These are phyloP conservation scores for Channallabes apus DNA, from an alignment of 2,797 vertebrate genomes.

Conservation along the genomic window DNA sequence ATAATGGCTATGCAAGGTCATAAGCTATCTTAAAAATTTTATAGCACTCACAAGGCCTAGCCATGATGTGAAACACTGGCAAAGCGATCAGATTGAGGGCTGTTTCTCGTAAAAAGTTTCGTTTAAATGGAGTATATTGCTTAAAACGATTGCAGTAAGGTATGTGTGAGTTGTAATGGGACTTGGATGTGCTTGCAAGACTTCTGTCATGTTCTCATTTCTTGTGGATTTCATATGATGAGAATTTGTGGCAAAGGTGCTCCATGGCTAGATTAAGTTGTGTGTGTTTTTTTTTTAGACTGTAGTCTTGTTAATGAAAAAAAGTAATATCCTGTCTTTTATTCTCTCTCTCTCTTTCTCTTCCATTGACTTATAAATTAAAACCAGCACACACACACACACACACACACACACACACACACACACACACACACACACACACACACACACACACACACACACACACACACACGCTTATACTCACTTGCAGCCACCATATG, in stretches of 20 bases:
- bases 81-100: background rate
- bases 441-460: background rate
- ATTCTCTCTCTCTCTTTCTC: background rate
- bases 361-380: background rate
- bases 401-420: too few relatives aligned
- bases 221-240: conserved; percentile 10
- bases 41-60: background rate
- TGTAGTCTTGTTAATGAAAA: conserved; percentile 16
- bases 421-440: too few relatives aligned
- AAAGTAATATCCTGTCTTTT: background rate
- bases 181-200: background rate
- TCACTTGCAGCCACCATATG: background rate
- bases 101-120: background rate
- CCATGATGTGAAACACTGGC: conserved; percentile 3
- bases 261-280: background rate
- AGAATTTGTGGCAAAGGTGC: background rate
- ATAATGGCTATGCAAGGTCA: conserved; percentile 17
- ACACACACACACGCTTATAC: background rate
- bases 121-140: background rate
- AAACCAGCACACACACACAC: background rate
- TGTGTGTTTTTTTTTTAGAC: background rate
- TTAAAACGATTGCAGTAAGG: background rate
- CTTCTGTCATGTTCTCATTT: background rate
- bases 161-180: conserved; percentile 13
- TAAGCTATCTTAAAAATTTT: background rate